phyloP scores from a whole-genome alignment of 2,888 invertebrate genomes.

The Portevinia maculata region DNA sequence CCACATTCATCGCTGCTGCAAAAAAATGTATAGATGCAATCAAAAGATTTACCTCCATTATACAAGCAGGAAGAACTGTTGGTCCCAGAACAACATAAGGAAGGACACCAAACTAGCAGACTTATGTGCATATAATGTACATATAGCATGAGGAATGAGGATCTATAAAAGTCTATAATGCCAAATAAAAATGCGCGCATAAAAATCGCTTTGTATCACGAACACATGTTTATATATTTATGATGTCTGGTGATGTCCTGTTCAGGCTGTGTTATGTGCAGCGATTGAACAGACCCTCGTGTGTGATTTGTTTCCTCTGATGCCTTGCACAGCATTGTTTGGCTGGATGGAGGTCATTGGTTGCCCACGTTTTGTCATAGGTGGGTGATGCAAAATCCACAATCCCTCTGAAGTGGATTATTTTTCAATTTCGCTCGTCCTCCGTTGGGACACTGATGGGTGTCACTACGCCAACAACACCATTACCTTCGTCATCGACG shows the following conservation, averaged over 20 bases:
- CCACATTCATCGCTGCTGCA: slow-evolving; percentile 17
- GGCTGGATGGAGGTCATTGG: slow-evolving; percentile 25
- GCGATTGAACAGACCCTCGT: slow-evolving; percentile 36
- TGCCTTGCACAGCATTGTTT: background rate
- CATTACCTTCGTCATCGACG: slow-evolving; percentile 22
- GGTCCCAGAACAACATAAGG: too few relatives aligned
- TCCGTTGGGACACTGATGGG: slow-evolving; percentile 33
- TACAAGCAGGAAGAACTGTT: background rate
- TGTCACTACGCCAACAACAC: slow-evolving; percentile 1
- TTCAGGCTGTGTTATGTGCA: slow-evolving; percentile 30
- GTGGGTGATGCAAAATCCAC: slow-evolving; percentile 41
- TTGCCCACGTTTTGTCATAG: slow-evolving; percentile 6
- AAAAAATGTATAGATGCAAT: slow-evolving; percentile 61
- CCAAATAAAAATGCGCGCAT: slow-evolving; percentile 75
- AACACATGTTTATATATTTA: slow-evolving; percentile 76
- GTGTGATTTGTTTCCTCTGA: slow-evolving; percentile 51
- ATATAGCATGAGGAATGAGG: slow-evolving; percentile 2
- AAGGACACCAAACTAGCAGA: background rate
- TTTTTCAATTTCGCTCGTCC: slow-evolving; percentile 63
- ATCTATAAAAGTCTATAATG: slow-evolving; percentile 61
- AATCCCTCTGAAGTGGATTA: slow-evolving; percentile 65
- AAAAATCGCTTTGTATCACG: slow-evolving; percentile 76
- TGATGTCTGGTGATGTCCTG: slow-evolving; percentile 69
- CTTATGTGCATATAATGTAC: slow-evolving; percentile 15
- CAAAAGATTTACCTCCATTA: slow-evolving; percentile 58